Evolutionary conservation across 2,113 vertebrate genomes (phyloP).

Genomic region (Ochotona princeps): DNA sequence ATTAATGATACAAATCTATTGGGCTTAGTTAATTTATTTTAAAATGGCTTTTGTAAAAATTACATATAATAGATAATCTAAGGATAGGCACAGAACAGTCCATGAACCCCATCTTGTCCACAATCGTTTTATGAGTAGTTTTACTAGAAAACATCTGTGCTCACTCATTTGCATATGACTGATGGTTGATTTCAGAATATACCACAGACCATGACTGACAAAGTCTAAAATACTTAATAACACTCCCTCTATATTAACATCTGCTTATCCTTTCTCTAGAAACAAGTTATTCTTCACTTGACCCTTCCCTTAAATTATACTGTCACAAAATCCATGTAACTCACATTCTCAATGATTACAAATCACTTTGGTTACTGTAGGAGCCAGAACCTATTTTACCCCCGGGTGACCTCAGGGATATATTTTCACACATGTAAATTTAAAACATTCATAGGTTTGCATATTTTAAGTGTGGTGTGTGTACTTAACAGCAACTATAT

Average conservation of each 20-base stretch:
- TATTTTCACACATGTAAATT: neutral
- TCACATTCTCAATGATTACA: neutral
- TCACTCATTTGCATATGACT: neutral
- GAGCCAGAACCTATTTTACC: neutral
- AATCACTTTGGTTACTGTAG: neutral
- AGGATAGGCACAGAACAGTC: neutral
- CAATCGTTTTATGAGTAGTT: neutral
- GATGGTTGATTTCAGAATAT: neutral
- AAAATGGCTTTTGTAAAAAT: neutral
- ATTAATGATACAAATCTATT: slow-evolving; percentile 32
- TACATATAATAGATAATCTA: neutral
- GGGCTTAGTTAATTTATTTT: neutral
- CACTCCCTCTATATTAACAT: neutral
- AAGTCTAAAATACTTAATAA: slow-evolving; percentile 10
- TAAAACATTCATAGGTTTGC: neutral
- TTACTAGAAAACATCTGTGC: neutral
- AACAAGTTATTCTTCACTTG: slow-evolving; percentile 19
- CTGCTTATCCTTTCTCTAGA: neutral
- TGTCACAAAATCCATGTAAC: neutral
- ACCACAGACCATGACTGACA: neutral
- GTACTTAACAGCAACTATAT: neutral
- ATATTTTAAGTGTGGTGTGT: neutral
- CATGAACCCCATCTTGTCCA: neutral
- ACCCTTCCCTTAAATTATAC: neutral
- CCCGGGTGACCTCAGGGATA: neutral